Percentiles rank a stretch among this genome's conserved stretches.
Conservation (phyloP, 2,888 invertebrate species). For the Trichogramma dendrolimi region DNA sequence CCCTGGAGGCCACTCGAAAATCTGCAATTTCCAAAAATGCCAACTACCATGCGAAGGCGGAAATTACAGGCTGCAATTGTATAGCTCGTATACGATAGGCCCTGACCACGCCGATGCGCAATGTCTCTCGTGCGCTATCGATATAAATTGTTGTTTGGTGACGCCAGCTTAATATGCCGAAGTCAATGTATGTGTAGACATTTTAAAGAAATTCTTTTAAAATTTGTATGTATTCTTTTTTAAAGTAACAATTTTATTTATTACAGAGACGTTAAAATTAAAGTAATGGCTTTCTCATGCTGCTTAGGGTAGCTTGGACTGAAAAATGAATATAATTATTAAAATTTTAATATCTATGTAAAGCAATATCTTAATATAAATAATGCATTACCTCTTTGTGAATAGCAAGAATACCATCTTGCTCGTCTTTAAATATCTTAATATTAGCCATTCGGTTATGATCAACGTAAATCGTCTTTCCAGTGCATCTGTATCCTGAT, state of each 20-base stretch:
- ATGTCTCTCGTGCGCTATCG: neutral
- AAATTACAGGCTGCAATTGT: conserved; percentile 44
- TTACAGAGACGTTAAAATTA: no score
- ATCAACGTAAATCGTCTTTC: conserved; percentile 61
- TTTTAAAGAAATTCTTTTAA: neutral
- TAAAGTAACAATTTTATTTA: no score
- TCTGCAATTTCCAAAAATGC: conserved; percentile 45
- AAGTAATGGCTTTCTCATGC: no score
- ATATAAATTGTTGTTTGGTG: neutral
- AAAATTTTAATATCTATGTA: no score
- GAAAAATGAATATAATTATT: no score
- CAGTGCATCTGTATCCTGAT: conserved; percentile 60
- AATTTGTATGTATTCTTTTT: no score
- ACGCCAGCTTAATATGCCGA: conserved; percentile 18
- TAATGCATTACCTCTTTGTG: conserved; percentile 49
- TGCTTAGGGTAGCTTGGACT: no score
- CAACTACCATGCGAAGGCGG: conserved; percentile 40
- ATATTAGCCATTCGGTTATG: conserved; percentile 60
- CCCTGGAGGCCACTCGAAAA: conserved; percentile 17
- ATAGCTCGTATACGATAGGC: neutral
- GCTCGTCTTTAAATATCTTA: conserved; percentile 54
- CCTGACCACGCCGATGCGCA: no score
- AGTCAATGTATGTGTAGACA: conserved; percentile 11
- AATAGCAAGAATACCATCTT: conserved; percentile 69
- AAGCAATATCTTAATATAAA: no score